phyloP scores from a whole-genome alignment of 2,888 invertebrate genomes.

The Helicoverpa assulta region DNA sequence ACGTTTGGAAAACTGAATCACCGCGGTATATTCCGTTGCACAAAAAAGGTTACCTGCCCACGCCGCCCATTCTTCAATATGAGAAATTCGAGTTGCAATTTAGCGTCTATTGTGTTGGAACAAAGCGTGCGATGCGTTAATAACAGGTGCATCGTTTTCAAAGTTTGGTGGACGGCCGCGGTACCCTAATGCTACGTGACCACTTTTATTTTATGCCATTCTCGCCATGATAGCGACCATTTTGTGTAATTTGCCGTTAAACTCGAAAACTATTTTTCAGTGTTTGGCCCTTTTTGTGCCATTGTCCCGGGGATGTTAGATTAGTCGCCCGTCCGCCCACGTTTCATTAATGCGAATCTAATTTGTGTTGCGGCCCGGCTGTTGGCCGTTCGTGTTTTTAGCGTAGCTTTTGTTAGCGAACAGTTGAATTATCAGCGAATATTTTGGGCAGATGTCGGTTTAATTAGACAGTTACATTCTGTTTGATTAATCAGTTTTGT shows the following conservation, averaged over 20 bases:
- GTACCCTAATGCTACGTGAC: conserved; percentile 80
- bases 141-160: conserved; percentile 87
- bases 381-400: conserved; percentile 73
- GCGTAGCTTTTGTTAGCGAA: conserved; percentile 78
- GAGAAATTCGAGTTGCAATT: conserved; percentile 88
- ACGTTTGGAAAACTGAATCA: conserved; percentile 63
- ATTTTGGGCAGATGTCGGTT: conserved; percentile 74
- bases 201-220: conserved; percentile 85
- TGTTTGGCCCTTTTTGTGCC: conserved; percentile 81
- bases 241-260: conserved; percentile 86
- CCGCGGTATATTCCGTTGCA: conserved; percentile 65
- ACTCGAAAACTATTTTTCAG: conserved; percentile 85
- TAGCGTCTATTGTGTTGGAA: conserved; percentile 87
- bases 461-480: conserved; percentile 64
- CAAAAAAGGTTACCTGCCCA: conserved; percentile 80
- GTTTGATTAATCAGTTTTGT: conserved; percentile 33
- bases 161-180: conserved; percentile 72
- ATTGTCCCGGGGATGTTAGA: conserved; percentile 79
- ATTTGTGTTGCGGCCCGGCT: conserved; percentile 80
- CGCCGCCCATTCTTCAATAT: conserved; percentile 76
- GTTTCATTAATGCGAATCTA: conserved; percentile 87
- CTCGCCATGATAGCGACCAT: conserved; percentile 83
- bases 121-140: conserved; percentile 87
- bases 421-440: conserved; percentile 73
- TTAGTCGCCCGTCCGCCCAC: conserved; percentile 81